A percentile compares a stretch with the other conserved stretches of the same genome.
Conservation (phyloP, 2,797 vertebrate species). For the Malacoctenus gilli region DNA sequence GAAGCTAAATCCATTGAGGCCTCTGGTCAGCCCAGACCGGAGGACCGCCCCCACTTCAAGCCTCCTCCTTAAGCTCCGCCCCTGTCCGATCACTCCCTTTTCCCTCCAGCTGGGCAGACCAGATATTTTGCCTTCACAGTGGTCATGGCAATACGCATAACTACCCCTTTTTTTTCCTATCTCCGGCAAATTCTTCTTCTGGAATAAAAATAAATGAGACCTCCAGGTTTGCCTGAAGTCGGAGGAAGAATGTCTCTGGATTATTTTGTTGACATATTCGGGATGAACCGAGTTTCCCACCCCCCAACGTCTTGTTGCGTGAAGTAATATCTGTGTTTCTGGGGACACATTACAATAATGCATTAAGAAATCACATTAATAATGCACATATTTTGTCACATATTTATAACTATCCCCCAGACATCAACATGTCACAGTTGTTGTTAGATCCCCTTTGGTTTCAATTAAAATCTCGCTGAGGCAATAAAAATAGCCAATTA, state of each 20-base stretch:
- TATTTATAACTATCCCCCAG: constrained; percentile 87
- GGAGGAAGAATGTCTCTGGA: constrained; percentile 49
- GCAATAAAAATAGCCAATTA: constrained; percentile 90
- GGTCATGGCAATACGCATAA: no score
- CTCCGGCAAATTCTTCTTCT: constrained; percentile 38
- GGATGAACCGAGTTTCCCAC: constrained; percentile 57
- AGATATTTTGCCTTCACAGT: no score
- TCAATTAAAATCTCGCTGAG: constrained; percentile 87
- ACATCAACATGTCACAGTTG: constrained; percentile 87
- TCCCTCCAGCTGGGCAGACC: no score
- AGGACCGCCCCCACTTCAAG: no score
- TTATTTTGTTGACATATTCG: constrained; percentile 73
- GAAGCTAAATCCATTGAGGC: no score
- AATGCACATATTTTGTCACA: constrained; percentile 86
- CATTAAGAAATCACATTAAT: constrained; percentile 84
- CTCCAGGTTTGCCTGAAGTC: constrained; percentile 61
- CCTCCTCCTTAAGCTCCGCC: no score
- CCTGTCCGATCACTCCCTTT: no score
- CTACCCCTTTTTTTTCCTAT: constrained; percentile 17
- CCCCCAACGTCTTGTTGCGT: constrained; percentile 37
- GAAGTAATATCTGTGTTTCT: constrained; percentile 72
- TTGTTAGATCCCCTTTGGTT: constrained; percentile 88
- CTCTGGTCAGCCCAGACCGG: no score
- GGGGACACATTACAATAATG: constrained; percentile 76
- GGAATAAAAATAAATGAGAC: constrained; percentile 53